Evolutionary conservation across 2,888 invertebrate species (phyloP).

Genomic region (Malacosoma neustria): DNA sequence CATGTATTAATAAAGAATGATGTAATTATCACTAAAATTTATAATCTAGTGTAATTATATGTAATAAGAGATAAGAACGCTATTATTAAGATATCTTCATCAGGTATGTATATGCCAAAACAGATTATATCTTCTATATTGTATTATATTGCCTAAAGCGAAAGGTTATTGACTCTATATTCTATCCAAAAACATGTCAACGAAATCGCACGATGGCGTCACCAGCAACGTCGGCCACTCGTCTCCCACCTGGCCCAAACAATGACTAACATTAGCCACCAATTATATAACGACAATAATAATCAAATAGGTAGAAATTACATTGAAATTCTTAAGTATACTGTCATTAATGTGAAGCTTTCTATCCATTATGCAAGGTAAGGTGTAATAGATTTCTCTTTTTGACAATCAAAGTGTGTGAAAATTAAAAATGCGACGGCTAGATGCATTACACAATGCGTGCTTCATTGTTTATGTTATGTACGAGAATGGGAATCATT

Average conservation of each 20-base stretch:
- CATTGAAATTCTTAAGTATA: constrained; percentile 17
- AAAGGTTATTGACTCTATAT: too few relatives aligned
- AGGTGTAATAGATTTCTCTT: background rate
- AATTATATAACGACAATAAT: constrained; percentile 22
- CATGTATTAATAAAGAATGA: too few relatives aligned
- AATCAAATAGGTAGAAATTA: constrained; percentile 25
- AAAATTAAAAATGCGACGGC: background rate
- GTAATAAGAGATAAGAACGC: too few relatives aligned
- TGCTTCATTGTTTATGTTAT: background rate
- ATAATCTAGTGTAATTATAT: too few relatives aligned
- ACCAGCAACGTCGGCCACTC: background rate
- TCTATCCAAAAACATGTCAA: too few relatives aligned
- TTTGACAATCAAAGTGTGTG: background rate
- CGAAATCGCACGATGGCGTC: background rate
- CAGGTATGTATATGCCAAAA: too few relatives aligned
- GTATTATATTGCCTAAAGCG: too few relatives aligned
- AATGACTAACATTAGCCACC: background rate
- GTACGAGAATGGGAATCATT: too few relatives aligned
- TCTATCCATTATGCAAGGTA: background rate
- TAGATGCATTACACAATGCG: background rate
- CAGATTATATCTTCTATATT: too few relatives aligned
- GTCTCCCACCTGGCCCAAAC: constrained; percentile 1
- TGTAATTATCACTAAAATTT: too few relatives aligned
- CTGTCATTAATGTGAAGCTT: background rate
- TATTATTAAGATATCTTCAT: too few relatives aligned